phyloP scores from a whole-genome alignment of 2,888 invertebrate species.

The Andrena flavipes region DNA sequence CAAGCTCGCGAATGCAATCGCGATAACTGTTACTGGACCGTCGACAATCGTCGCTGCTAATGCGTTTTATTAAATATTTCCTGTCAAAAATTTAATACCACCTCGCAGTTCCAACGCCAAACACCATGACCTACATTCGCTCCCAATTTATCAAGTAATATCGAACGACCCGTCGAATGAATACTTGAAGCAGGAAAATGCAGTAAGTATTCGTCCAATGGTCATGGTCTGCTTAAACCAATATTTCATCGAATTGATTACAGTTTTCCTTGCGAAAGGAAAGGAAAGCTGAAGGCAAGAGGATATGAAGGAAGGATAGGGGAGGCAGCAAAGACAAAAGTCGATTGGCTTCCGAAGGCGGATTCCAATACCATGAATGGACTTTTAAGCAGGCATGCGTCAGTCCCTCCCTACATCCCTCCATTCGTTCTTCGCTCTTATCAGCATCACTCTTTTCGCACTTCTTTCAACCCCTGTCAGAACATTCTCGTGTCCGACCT shows the following conservation, averaged over 20 bases:
- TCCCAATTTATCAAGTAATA: background rate
- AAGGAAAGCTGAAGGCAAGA: conserved; percentile 15
- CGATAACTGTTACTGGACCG: background rate
- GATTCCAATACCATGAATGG: conserved; percentile 83
- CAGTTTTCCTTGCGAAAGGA: background rate
- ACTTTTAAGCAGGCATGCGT: conserved; percentile 84
- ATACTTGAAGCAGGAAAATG: background rate
- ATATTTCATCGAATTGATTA: conserved; percentile 22
- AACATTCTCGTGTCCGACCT: conserved; percentile 46
- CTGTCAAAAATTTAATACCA: background rate
- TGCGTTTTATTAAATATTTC: background rate
- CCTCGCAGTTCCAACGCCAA: background rate
- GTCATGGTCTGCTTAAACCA: conserved; percentile 7
- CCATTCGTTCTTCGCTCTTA: conserved; percentile 39
- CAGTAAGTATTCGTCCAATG: background rate
- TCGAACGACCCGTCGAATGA: background rate
- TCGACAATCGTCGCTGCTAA: background rate
- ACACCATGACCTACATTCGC: background rate
- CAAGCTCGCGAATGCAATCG: background rate
- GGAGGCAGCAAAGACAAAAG: conserved; percentile 67
- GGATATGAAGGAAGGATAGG: conserved; percentile 25
- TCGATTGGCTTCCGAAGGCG: conserved; percentile 67
- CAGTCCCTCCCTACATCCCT: conserved; percentile 66
- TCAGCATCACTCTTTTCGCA: conserved; percentile 49
- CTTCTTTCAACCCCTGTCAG: conserved; percentile 13